These are phyloP conservation scores for Nowickia ferox DNA, from an alignment of 2,888 invertebrate genomes.

Conservation along the genomic window DNA sequence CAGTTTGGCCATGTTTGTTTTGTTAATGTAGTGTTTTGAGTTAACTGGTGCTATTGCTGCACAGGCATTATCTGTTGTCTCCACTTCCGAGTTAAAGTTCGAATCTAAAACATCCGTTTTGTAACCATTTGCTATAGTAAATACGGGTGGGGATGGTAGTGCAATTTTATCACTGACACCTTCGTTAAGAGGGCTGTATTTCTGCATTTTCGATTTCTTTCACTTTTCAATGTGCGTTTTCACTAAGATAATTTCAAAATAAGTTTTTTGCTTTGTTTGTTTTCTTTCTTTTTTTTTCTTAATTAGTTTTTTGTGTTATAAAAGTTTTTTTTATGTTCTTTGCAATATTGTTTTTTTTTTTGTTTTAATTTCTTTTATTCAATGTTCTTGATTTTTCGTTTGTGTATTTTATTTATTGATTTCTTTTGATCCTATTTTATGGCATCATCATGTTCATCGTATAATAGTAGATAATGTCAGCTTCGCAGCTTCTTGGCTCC, in stretches of 20 bases:
- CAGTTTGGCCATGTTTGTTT: conserved; percentile 77
- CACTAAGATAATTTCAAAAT: conserved; percentile 41
- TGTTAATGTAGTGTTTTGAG: conserved; percentile 74
- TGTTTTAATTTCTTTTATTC: conserved; percentile 36
- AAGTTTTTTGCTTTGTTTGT: conserved; percentile 17
- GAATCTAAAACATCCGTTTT: conserved; percentile 30
- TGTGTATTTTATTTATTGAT: conserved; percentile 15
- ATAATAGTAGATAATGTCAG: conserved; percentile 74
- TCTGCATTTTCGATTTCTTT: conserved; percentile 61
- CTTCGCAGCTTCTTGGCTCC: conserved; percentile 73
- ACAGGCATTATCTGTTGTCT: conserved; percentile 18
- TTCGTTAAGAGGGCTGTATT: conserved; percentile 64
- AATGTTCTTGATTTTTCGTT: conserved; percentile 50
- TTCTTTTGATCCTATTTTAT: conserved; percentile 59
- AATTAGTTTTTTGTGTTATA: conserved; percentile 18
- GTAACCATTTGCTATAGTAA: conserved; percentile 52
- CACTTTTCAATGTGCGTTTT: conserved; percentile 47
- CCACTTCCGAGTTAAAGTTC: conserved; percentile 11
- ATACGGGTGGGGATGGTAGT: conserved; percentile 4
- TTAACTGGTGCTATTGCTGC: conserved; percentile 8
- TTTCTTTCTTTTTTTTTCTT: conserved; percentile 4
- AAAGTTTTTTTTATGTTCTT: conserved; percentile 42
- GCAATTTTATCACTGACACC: conserved; percentile 35
- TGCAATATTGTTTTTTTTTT: conserved; percentile 4
- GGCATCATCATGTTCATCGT: conserved; percentile 60